Conservation (phyloP, 2,113 vertebrate genomes). For the Pheucticus melanocephalus region DNA sequence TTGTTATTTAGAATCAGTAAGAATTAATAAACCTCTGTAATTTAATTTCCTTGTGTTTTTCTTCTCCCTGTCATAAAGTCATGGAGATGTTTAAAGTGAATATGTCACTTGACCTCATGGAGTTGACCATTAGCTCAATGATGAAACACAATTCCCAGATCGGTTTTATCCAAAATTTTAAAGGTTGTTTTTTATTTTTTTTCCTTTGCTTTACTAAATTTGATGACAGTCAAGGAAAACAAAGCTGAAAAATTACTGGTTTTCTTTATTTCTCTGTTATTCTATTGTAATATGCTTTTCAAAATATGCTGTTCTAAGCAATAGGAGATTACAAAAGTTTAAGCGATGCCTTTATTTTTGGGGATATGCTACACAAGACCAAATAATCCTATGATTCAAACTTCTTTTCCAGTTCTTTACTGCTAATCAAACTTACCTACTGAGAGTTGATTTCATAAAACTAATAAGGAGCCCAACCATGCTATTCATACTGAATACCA, state of each 20-base stretch:
- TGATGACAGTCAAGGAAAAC: background rate
- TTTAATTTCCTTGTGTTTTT: conserved; percentile 45
- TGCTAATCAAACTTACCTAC: background rate
- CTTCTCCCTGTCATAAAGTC: conserved; percentile 29
- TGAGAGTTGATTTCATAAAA: background rate
- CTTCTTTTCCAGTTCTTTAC: background rate
- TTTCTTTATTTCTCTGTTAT: background rate
- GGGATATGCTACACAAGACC: background rate
- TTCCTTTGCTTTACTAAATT: background rate
- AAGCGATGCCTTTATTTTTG: background rate
- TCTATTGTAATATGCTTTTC: background rate
- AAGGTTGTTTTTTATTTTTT: accelerated
- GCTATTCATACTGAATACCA: background rate
- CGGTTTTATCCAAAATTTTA: background rate
- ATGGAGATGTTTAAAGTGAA: background rate
- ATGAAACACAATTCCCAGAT: background rate
- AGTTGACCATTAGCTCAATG: background rate
- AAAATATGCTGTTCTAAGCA: background rate
- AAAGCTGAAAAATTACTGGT: background rate
- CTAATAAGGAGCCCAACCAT: background rate
- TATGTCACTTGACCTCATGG: background rate
- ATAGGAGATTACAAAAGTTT: background rate
- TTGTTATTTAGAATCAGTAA: conserved; percentile 55
- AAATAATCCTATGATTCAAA: background rate
- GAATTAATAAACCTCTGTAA: conserved; percentile 4